phyloP scores from a whole-genome alignment of 2,113 vertebrate species.

The Sebastes fasciatus region DNA sequence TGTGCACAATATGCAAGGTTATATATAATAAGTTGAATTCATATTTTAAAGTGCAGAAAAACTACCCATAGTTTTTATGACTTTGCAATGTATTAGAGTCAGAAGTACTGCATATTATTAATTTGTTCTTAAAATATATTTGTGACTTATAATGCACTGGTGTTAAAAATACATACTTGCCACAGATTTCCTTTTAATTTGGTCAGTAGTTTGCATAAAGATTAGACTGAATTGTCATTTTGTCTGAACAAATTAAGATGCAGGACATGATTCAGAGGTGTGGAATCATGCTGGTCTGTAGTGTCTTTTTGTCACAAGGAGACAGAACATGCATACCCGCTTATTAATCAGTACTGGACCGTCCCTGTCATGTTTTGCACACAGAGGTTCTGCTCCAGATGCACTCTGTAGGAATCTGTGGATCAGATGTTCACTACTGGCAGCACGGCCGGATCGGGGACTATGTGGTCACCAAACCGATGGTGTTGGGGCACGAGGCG shows the following conservation, averaged over 20 bases:
- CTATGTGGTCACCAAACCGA: constrained; percentile 90
- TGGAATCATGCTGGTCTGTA: neutral
- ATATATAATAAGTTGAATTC: neutral
- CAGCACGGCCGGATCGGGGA: constrained; percentile 91
- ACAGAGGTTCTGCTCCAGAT: constrained; percentile 94
- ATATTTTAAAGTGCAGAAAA: neutral
- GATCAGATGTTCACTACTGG: constrained; percentile 97
- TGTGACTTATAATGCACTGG: neutral
- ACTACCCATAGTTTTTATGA: no score
- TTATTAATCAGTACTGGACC: neutral
- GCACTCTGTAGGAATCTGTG: constrained; percentile 98
- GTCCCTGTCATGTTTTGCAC: constrained; percentile 15
- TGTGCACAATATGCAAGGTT: neutral
- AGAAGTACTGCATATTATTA: neutral
- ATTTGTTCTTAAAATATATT: neutral
- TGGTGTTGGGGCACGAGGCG: constrained; percentile 95
- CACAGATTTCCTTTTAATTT: neutral
- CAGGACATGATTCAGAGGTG: neutral
- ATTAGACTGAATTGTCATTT: neutral
- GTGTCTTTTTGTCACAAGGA: neutral
- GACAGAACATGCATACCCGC: neutral
- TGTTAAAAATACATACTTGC: neutral
- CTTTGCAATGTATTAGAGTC: neutral
- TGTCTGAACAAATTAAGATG: neutral
- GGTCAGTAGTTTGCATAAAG: neutral